Percentiles rank a stretch among this genome's conserved stretches.
These are phyloP conservation scores for Macaria notata DNA, from an alignment of 2,888 invertebrate species.

Conservation along the genomic window DNA sequence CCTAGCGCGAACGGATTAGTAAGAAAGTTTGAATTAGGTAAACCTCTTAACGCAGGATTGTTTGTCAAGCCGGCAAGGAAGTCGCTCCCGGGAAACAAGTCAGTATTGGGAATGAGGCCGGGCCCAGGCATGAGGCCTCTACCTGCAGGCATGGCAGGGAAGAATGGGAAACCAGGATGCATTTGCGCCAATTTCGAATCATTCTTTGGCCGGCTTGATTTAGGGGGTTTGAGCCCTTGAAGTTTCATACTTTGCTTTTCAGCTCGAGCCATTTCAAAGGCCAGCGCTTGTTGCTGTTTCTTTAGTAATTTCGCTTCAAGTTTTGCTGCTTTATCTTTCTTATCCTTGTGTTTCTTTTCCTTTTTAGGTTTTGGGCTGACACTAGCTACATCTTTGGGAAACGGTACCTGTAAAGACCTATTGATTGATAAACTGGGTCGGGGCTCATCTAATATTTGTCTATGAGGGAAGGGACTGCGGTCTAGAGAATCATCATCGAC, in stretches of 20 bases:
- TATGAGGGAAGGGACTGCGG: slow-evolving; percentile 49
- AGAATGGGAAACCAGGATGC: slow-evolving; percentile 73
- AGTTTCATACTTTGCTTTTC: slow-evolving; percentile 67
- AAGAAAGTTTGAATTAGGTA: slow-evolving; percentile 65
- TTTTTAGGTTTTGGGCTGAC: slow-evolving; percentile 82
- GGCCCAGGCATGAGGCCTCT: slow-evolving; percentile 82
- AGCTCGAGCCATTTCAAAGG: slow-evolving; percentile 66
- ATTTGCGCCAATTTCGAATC: slow-evolving; percentile 66
- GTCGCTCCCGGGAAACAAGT: slow-evolving; percentile 73
- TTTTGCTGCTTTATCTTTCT: slow-evolving; percentile 75
- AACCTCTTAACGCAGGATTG: slow-evolving; percentile 72
- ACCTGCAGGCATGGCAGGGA: slow-evolving; percentile 71
- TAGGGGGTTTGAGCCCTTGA: slow-evolving; percentile 58
- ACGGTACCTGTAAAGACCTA: slow-evolving; percentile 72
- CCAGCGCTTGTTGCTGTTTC: slow-evolving; percentile 72
- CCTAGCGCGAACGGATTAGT: slow-evolving; percentile 79
- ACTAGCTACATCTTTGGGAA: slow-evolving; percentile 79
- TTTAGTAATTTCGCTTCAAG: slow-evolving; percentile 72
- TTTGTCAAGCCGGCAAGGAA: slow-evolving; percentile 69
- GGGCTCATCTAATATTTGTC: slow-evolving; percentile 47
- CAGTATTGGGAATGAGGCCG: slow-evolving; percentile 66
- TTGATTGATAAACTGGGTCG: slow-evolving; percentile 68
- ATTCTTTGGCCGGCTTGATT: slow-evolving; percentile 69
- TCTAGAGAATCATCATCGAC: slow-evolving; percentile 77
- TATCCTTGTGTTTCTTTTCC: slow-evolving; percentile 80